phyloP scores from a whole-genome alignment of 2,797 vertebrate genomes.

The Sebastes wilsoni region DNA sequence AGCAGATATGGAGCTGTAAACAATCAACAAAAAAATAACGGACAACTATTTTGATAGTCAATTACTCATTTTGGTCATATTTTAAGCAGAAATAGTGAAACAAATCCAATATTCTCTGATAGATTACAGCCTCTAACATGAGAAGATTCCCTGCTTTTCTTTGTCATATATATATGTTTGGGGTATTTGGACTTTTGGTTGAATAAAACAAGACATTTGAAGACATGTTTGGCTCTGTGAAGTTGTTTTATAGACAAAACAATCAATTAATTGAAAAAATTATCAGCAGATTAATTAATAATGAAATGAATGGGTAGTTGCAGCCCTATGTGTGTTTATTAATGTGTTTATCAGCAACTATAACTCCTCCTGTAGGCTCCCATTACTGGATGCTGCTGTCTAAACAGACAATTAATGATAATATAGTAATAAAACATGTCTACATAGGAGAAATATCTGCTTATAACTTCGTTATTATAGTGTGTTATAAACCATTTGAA shows the following conservation, averaged over 20 bases:
- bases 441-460: background rate
- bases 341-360: background rate
- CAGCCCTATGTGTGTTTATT: background rate
- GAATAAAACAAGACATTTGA: background rate
- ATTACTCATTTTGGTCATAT: too few relatives aligned
- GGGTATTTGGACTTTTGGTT: background rate
- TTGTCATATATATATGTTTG: background rate
- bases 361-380: background rate
- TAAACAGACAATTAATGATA: background rate
- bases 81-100: too few relatives aligned
- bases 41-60: too few relatives aligned
- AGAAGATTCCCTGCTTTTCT: background rate
- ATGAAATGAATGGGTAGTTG: background rate
- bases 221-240: background rate
- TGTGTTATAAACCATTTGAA: background rate
- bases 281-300: background rate
- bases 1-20: background rate
- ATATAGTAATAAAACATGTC: background rate
- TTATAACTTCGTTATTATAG: background rate
- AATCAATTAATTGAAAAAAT: background rate
- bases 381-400: too few relatives aligned
- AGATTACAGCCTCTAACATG: background rate
- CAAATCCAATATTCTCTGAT: background rate
- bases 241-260: background rate
- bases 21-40: too few relatives aligned